Conservation (phyloP, 2,797 vertebrate species). For the Tolypeutes matacus region DNA sequence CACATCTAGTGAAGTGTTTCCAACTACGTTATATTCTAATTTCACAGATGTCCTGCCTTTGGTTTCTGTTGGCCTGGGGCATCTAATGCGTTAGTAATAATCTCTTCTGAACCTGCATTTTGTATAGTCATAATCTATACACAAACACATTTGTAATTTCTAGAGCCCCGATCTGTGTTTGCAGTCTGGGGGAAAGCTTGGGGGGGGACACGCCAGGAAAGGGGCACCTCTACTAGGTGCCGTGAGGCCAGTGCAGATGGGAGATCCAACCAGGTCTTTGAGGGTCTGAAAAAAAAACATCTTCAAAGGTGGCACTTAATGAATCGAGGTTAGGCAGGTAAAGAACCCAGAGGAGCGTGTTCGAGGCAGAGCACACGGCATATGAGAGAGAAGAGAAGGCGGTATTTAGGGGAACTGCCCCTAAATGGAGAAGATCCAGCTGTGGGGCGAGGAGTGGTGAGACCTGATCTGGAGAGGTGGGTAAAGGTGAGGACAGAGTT, state of each 20-base stretch:
- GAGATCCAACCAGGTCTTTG: background rate
- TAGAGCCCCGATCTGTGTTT: background rate
- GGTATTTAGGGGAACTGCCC: background rate
- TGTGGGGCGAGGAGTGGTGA: background rate
- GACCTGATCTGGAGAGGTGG: background rate
- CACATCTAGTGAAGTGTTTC: conserved; percentile 43
- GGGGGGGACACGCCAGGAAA: background rate
- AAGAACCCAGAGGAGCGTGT: background rate
- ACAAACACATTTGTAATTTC: background rate
- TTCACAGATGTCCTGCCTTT: background rate
- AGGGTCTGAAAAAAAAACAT: background rate
- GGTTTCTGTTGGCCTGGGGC: conserved; percentile 1
- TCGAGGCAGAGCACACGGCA: background rate
- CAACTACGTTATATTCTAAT: background rate
- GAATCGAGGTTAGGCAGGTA: background rate
- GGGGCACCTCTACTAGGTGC: background rate
- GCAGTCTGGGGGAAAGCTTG: background rate
- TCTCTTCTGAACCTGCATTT: conserved; percentile 9
- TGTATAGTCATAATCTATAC: background rate
- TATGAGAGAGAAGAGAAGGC: background rate
- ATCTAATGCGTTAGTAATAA: conserved; percentile 13
- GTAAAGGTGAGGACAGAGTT: background rate
- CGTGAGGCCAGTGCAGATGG: no score
- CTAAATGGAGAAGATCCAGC: no score
- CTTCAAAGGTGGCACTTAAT: background rate